These are phyloP conservation scores for Falco novaeseelandiae DNA, from an alignment of 2,797 vertebrate species.

Conservation along the genomic window DNA sequence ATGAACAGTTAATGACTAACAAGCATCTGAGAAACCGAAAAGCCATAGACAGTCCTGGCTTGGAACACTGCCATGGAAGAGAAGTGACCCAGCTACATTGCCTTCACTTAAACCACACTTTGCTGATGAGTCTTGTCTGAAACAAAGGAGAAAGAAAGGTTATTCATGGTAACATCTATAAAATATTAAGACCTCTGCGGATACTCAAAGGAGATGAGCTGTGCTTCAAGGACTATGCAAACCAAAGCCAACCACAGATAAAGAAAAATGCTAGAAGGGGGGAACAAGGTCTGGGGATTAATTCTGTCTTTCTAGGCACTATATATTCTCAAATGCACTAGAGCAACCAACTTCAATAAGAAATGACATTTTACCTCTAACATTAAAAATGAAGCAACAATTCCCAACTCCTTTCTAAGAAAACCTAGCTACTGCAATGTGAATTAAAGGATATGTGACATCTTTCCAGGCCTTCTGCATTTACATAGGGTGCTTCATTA, in stretches of 20 bases:
- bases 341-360: not conserved
- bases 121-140: not conserved
- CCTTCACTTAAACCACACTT: not conserved
- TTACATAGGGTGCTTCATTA: not conserved
- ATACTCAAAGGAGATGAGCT: not conserved
- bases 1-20: not conserved
- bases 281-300: not conserved
- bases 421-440: not conserved
- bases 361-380: not conserved
- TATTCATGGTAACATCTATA: not conserved
- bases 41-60: not conserved
- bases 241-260: not conserved
- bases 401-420: not conserved
- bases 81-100: not conserved
- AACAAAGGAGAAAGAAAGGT: not conserved
- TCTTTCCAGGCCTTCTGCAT: not conserved
- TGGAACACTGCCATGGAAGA: not conserved
- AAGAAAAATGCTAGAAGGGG: not conserved
- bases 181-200: not conserved
- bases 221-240: not conserved
- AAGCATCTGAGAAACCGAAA: constrained; percentile 8
- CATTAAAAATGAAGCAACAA: not conserved
- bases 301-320: not conserved
- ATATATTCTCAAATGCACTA: not conserved
- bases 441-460: not conserved